Percentiles rank a stretch among this genome's conserved stretches.
Evolutionary conservation across 2,888 invertebrate species (phyloP).

Genomic region (Hydraecia micacea): DNA sequence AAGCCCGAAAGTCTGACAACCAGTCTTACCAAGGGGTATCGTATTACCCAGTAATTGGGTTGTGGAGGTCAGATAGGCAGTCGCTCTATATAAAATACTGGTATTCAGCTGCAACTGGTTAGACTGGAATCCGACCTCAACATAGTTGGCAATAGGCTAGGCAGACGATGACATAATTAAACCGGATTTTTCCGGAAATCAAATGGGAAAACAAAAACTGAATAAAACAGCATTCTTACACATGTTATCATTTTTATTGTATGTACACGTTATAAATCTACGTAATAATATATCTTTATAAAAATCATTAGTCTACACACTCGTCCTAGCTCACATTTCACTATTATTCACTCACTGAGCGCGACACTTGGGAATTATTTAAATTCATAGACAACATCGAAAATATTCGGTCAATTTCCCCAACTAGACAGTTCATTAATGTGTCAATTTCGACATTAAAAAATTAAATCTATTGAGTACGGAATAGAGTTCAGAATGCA

Average conservation of each 20-base stretch:
- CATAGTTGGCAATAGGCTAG: background rate
- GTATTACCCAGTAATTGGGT: background rate
- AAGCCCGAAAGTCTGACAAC: background rate
- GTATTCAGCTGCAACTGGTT: background rate
- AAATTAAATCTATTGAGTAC: background rate
- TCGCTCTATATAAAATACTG: too few species aligned
- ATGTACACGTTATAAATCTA: constrained; percentile 80
- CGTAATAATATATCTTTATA: constrained; percentile 77
- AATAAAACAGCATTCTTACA: constrained; percentile 72
- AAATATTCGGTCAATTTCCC: background rate
- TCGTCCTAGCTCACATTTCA: constrained; percentile 58
- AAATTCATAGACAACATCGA: background rate
- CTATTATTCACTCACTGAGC: constrained; percentile 44
- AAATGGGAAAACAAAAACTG: background rate
- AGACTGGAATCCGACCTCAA: background rate
- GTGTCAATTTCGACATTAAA: background rate
- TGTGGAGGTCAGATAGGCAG: background rate
- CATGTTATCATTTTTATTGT: constrained; percentile 81
- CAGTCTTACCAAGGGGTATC: background rate
- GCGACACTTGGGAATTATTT: constrained; percentile 22
- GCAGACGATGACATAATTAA: background rate
- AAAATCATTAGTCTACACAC: constrained; percentile 74
- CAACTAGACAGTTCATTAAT: background rate
- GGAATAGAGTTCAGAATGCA: background rate
- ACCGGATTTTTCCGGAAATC: background rate